Conservation (phyloP, 2,797 vertebrate genomes). For the Cynodonichthys magdalenae region DNA sequence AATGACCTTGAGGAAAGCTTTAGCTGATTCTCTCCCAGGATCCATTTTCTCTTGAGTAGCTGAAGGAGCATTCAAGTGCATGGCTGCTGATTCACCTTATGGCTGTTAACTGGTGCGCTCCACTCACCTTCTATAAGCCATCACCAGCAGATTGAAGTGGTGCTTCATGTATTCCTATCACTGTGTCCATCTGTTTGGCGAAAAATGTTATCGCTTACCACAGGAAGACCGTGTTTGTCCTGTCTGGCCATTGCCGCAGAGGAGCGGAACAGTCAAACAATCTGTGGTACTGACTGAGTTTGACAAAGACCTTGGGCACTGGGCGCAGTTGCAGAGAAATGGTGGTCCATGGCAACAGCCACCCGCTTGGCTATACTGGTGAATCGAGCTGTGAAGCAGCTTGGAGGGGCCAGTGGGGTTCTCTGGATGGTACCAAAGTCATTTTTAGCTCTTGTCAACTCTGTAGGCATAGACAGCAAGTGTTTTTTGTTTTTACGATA, state of each 20-base stretch:
- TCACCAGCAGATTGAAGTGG: slow-evolving; percentile 40
- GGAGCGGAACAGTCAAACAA: slow-evolving; percentile 31
- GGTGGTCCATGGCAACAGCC: slow-evolving; percentile 56
- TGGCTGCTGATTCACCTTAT: slow-evolving; percentile 58
- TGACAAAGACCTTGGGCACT: slow-evolving; percentile 62
- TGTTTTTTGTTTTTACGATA: slow-evolving; percentile 46
- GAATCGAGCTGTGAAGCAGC: slow-evolving; percentile 54
- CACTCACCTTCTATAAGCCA: slow-evolving; percentile 21
- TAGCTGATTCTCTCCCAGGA: slow-evolving; percentile 46
- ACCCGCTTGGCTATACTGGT: slow-evolving; percentile 47
- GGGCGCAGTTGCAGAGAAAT: slow-evolving; percentile 47
- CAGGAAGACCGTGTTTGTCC: slow-evolving; percentile 44
- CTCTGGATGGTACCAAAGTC: slow-evolving; percentile 35
- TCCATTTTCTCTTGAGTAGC: slow-evolving; percentile 49
- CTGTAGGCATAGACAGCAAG: slow-evolving; percentile 36
- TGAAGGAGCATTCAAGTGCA: slow-evolving; percentile 50
- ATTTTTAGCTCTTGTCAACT: slow-evolving; percentile 53
- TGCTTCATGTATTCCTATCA: slow-evolving; percentile 51
- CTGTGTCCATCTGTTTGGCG: slow-evolving; percentile 53
- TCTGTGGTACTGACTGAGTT: slow-evolving; percentile 55
- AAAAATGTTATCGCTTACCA: slow-evolving; percentile 58
- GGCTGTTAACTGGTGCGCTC: slow-evolving; percentile 35
- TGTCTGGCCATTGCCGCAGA: slow-evolving; percentile 39
- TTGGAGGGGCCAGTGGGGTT: slow-evolving; percentile 49
- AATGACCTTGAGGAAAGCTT: slow-evolving; percentile 69